A percentile compares a stretch with the other conserved stretches of the same genome.
Conservation (phyloP, 2,888 invertebrate species). For the Leptothorax acervorum region DNA sequence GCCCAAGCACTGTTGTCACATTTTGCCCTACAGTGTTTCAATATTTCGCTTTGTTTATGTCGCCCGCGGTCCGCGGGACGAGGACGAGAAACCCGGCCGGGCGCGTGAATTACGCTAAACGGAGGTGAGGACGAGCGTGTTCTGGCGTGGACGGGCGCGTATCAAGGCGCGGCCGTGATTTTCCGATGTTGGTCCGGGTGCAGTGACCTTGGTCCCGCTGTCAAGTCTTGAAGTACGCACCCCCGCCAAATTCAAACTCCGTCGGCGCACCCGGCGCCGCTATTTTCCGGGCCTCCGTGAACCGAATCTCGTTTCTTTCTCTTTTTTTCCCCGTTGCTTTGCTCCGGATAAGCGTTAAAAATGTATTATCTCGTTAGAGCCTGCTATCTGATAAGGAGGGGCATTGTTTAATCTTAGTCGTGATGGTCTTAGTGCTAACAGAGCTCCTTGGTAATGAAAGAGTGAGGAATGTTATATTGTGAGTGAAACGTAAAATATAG, state of each 20-base stretch:
- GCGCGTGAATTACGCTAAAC: slow-evolving; percentile 54
- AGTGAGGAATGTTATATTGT: neutral
- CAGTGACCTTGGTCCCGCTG: slow-evolving; percentile 84
- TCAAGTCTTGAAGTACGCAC: slow-evolving; percentile 73
- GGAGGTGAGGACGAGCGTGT: slow-evolving; percentile 60
- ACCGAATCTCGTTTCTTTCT: too few species aligned
- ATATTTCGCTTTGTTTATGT: slow-evolving; percentile 84
- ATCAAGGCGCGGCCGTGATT: slow-evolving; percentile 67
- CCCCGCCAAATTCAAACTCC: slow-evolving; percentile 78
- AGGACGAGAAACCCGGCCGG: slow-evolving; percentile 50
- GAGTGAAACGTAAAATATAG: neutral
- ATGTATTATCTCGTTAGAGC: neutral
- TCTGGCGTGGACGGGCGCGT: slow-evolving; percentile 11
- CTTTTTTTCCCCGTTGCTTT: neutral
- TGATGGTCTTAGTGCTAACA: neutral
- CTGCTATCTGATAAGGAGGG: neutral
- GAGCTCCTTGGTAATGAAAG: neutral
- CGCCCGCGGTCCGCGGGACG: slow-evolving; percentile 66
- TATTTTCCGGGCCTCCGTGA: too few species aligned
- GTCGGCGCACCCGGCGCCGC: neutral
- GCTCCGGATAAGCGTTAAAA: neutral
- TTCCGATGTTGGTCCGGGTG: slow-evolving; percentile 74
- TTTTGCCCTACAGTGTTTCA: slow-evolving; percentile 85
- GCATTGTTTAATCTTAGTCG: neutral
- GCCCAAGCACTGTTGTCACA: slow-evolving; percentile 85